Evolutionary conservation across 1,140 invertebrate species (phyloP).

Genomic region (Nasonia giraulti): DNA sequence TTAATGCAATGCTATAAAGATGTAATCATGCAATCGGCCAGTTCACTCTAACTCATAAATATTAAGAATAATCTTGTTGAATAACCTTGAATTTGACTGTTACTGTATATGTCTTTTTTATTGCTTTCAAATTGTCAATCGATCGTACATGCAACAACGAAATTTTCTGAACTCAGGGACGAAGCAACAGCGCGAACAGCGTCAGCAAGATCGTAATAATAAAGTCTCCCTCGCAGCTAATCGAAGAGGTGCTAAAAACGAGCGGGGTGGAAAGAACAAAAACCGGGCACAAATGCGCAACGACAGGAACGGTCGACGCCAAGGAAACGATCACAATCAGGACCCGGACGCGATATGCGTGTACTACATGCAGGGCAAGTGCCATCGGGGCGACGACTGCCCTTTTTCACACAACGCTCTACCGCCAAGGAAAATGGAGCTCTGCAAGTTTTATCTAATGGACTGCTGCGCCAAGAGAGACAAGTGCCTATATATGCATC

Average conservation of each 20-base stretch:
- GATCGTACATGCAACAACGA: background rate
- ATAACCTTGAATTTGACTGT: background rate
- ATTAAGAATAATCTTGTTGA: background rate
- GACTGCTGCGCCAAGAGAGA: conserved; percentile 96
- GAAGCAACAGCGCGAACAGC: conserved; percentile 23
- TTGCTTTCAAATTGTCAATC: conserved; percentile 24
- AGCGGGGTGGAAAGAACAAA: conserved; percentile 70
- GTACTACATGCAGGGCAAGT: conserved; percentile 92
- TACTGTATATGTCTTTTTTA: background rate
- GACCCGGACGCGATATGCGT: conserved; percentile 84
- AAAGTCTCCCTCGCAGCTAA: conserved; percentile 53
- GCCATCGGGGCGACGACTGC: conserved; percentile 86
- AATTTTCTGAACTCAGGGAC: conserved; percentile 39
- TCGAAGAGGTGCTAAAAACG: conserved; percentile 67
- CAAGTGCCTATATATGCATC: conserved; percentile 97
- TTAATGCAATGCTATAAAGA: background rate
- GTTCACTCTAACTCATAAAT: background rate
- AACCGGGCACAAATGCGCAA: conserved; percentile 64
- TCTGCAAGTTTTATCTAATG: conserved; percentile 98
- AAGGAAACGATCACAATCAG: conserved; percentile 73
- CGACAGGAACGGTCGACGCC: conserved; percentile 65
- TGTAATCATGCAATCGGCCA: background rate
- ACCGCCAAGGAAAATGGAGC: conserved; percentile 90
- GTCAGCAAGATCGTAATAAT: conserved; percentile 41
- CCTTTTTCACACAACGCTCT: conserved; percentile 90